Conservation (phyloP, 2,888 invertebrate species). For the Nymphalis polychloros region DNA sequence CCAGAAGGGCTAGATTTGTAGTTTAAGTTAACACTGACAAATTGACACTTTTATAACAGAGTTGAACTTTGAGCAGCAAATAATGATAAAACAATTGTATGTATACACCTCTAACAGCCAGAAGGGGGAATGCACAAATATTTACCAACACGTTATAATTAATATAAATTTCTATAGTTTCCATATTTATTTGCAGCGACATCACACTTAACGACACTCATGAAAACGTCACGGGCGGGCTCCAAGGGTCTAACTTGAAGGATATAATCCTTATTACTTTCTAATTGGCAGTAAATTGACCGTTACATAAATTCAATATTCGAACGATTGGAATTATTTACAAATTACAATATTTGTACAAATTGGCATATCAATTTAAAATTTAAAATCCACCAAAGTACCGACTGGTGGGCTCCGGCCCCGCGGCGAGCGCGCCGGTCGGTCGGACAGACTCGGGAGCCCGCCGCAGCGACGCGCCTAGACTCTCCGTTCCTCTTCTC, state of each 20-base stretch:
- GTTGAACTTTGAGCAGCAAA: too few relatives aligned
- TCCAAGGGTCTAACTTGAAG: conserved; percentile 36
- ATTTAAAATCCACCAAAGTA: not conserved
- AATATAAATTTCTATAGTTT: conserved; percentile 18
- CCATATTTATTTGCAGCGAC: conserved; percentile 39
- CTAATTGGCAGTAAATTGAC: not conserved
- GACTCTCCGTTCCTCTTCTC: conserved; percentile 88
- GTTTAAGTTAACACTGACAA: not conserved
- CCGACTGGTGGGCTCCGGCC: not conserved
- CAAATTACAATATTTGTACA: not conserved
- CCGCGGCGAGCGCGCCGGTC: conserved; percentile 7
- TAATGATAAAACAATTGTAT: too few relatives aligned
- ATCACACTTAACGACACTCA: conserved; percentile 36
- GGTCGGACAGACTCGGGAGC: conserved; percentile 41
- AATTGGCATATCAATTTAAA: not conserved
- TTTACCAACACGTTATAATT: conserved; percentile 6
- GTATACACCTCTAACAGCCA: too few relatives aligned
- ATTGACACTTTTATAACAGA: not conserved
- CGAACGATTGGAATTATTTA: not conserved
- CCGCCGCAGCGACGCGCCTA: conserved; percentile 55
- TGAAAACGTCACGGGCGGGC: conserved; percentile 43
- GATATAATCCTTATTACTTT: not conserved
- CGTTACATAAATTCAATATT: not conserved
- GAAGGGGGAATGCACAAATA: not conserved
- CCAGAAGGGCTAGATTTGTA: not conserved